Percentiles rank a stretch among this genome's conserved stretches.
Conservation (phyloP, 2,888 invertebrate genomes). For the Acronicta aceris region DNA sequence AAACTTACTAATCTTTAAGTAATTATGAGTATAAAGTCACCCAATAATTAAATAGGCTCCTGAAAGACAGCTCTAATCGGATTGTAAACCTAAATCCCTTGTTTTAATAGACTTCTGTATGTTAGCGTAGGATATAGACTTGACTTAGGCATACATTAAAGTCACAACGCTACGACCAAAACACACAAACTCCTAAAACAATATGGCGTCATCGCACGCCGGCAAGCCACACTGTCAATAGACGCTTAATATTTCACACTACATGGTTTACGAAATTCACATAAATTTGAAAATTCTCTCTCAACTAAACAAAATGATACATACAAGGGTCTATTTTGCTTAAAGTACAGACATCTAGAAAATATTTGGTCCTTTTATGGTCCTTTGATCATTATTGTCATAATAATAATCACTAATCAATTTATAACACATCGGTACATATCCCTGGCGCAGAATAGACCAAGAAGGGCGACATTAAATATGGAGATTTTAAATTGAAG, state of each 20-base stretch:
- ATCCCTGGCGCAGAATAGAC: background rate
- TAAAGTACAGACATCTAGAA: background rate
- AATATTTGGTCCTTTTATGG: background rate
- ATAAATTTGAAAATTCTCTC: background rate
- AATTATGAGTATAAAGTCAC: too few species aligned
- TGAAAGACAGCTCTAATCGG: too few species aligned
- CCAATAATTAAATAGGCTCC: too few species aligned
- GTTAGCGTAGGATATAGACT: background rate
- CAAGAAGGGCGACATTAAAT: too few species aligned
- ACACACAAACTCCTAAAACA: slow-evolving; percentile 46
- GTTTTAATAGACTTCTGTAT: too few species aligned
- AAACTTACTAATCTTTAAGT: too few species aligned
- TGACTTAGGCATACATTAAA: slow-evolving; percentile 16
- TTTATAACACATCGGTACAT: background rate
- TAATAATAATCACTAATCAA: background rate
- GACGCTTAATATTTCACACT: slow-evolving; percentile 14
- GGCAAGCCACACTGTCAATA: slow-evolving; percentile 28
- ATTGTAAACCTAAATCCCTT: too few species aligned
- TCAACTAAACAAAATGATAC: background rate
- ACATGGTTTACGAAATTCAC: slow-evolving; percentile 1
- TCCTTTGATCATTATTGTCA: background rate
- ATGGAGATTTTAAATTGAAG: too few species aligned
- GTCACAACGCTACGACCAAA: slow-evolving; percentile 6
- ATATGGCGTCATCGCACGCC: slow-evolving; percentile 20
- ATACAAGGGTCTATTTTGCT: background rate